Conservation (phyloP, 2,113 vertebrate species). For the Apteryx mantelli region DNA sequence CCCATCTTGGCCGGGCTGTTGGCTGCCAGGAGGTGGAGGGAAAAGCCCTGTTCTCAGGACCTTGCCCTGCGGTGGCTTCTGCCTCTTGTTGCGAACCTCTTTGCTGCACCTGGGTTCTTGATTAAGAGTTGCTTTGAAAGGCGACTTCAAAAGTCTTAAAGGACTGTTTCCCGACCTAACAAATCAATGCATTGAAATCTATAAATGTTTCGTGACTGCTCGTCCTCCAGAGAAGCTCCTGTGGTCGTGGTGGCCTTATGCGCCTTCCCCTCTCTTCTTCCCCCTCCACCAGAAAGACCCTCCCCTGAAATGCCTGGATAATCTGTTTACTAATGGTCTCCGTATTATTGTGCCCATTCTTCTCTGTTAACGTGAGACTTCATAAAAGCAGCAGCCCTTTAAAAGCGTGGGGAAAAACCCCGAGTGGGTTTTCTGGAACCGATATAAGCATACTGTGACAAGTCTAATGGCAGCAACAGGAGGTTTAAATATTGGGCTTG, state of each 20-base stretch:
- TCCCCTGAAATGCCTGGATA: constrained; percentile 37
- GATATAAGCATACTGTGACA: background rate
- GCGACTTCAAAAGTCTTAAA: constrained; percentile 21
- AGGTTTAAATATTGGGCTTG: background rate
- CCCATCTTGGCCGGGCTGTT: background rate
- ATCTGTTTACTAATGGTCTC: constrained; percentile 63
- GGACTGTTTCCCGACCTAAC: constrained; percentile 63
- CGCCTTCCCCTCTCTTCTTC: background rate
- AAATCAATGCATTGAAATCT: constrained; percentile 74
- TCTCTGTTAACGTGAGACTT: constrained; percentile 31
- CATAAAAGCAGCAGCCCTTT: background rate
- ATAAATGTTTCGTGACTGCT: constrained; percentile 77
- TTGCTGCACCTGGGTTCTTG: constrained; percentile 46
- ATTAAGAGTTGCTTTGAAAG: constrained; percentile 51
- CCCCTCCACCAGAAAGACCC: background rate
- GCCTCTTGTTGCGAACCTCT: constrained; percentile 1
- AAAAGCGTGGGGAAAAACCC: background rate
- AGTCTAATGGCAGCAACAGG: background rate
- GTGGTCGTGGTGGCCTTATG: background rate
- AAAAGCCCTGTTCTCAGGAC: background rate
- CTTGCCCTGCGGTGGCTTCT: background rate
- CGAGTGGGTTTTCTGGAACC: background rate
- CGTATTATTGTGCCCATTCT: background rate
- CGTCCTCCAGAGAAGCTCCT: constrained; percentile 34
- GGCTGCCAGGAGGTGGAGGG: rapidly evolving